Conservation (phyloP, 2,888 invertebrate species). For the Tetragonula carbonaria region DNA sequence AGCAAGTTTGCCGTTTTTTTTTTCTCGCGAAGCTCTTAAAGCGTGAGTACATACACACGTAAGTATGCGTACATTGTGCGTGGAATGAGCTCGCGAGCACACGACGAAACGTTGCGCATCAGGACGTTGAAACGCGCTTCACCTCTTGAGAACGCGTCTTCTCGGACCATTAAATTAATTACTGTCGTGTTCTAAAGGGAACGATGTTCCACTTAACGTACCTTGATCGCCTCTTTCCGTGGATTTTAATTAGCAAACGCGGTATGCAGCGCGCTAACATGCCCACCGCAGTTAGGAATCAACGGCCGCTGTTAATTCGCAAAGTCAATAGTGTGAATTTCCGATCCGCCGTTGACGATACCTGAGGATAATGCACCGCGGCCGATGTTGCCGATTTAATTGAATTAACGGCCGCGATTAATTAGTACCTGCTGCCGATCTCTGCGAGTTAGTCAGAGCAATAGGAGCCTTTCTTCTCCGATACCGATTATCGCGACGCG, state of each 20-base stretch:
- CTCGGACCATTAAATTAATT: conserved; percentile 48
- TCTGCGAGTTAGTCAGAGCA: not conserved
- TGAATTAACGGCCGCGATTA: conserved; percentile 45
- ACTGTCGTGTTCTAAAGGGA: conserved; percentile 45
- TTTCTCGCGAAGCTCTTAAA: no score
- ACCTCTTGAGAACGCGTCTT: conserved; percentile 11
- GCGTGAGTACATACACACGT: no score
- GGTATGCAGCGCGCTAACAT: conserved; percentile 40
- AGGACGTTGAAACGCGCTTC: not conserved
- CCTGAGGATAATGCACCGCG: conserved; percentile 3
- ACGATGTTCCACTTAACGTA: conserved; percentile 55
- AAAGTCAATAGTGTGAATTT: conserved; percentile 57
- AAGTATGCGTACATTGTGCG: no score
- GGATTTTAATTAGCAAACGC: conserved; percentile 54
- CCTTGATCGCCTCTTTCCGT: conserved; percentile 47
- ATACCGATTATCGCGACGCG: not conserved
- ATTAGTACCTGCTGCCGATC: conserved; percentile 11
- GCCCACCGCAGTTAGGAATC: conserved; percentile 28
- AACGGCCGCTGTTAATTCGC: conserved; percentile 44
- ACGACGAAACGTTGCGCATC: not conserved
- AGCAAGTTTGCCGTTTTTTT: not conserved
- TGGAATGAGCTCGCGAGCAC: not conserved
- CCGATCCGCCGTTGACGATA: conserved; percentile 24
- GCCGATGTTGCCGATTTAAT: not conserved
- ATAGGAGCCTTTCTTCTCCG: not conserved